A percentile compares a stretch with the other conserved stretches of the same genome.
Conservation (phyloP, 2,113 vertebrate genomes). For the Zapornia atra region DNA sequence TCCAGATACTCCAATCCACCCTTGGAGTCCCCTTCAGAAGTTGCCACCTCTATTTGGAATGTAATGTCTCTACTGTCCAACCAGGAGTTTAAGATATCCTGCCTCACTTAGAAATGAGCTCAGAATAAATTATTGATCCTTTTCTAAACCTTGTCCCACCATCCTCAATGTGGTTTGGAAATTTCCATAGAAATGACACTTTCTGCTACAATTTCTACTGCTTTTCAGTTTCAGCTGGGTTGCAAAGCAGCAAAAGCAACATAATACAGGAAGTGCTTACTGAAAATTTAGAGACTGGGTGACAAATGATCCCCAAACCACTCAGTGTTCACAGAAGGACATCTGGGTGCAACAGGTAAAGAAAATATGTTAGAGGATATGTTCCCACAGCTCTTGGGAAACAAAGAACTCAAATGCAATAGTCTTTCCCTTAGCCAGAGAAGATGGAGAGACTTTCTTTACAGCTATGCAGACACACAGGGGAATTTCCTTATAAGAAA, state of each 20-base stretch:
- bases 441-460: background rate
- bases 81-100: background rate
- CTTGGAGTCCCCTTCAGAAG: background rate
- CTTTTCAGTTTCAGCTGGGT: background rate
- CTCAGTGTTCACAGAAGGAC: background rate
- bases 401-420: background rate
- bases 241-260: background rate
- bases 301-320: background rate
- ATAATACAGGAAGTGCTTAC: background rate
- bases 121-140: conserved; percentile 12
- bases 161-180: background rate
- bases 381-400: background rate
- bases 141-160: background rate
- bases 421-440: background rate
- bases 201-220: background rate
- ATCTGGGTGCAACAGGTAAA: background rate
- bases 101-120: background rate
- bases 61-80: background rate
- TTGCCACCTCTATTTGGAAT: background rate
- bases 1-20: background rate
- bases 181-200: conserved; percentile 31
- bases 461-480: background rate
- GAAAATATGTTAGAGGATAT: background rate
- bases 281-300: background rate
- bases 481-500: background rate